phyloP scores from a whole-genome alignment of 2,797 vertebrate genomes.

The Urophycis tenuis region DNA sequence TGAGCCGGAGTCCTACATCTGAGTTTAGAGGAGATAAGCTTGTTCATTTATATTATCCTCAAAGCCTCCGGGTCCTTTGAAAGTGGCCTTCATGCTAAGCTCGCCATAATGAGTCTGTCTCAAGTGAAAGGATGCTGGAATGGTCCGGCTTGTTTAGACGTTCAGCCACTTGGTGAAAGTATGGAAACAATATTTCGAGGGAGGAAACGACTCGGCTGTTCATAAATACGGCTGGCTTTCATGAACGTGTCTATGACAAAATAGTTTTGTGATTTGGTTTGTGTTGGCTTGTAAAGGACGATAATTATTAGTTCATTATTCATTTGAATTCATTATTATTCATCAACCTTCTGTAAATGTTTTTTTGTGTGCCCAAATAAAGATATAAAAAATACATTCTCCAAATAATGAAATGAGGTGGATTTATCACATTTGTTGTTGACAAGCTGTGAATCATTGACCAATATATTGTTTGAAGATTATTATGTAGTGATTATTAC shows the following conservation, averaged over 20 bases:
- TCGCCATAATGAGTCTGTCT: slow-evolving; percentile 39
- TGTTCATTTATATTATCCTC: slow-evolving; percentile 50
- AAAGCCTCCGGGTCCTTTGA: slow-evolving; percentile 43
- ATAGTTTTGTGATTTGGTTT: no score
- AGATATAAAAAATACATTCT: neutral
- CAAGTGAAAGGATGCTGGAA: slow-evolving; percentile 27
- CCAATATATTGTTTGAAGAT: neutral
- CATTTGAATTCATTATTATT: no score
- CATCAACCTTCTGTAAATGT: neutral
- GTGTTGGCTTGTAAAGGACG: neutral
- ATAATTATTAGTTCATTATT: neutral
- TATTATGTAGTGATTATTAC: neutral
- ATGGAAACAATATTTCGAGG: slow-evolving; percentile 20
- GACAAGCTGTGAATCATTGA: neutral
- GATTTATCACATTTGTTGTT: neutral
- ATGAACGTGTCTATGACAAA: neutral
- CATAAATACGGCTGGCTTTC: slow-evolving; percentile 11
- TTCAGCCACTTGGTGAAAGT: slow-evolving; percentile 38
- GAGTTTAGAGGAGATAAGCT: slow-evolving; percentile 51
- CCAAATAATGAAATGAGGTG: neutral
- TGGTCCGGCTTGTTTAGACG: slow-evolving; percentile 40
- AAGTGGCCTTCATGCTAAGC: slow-evolving; percentile 37
- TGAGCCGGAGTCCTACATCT: slow-evolving; percentile 28
- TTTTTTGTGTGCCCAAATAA: slow-evolving; percentile 5
- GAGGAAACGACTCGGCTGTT: slow-evolving; percentile 14